Evolutionary conservation across 2,113 vertebrate genomes (phyloP).

Genomic region (Psilopogon haemacephalus): DNA sequence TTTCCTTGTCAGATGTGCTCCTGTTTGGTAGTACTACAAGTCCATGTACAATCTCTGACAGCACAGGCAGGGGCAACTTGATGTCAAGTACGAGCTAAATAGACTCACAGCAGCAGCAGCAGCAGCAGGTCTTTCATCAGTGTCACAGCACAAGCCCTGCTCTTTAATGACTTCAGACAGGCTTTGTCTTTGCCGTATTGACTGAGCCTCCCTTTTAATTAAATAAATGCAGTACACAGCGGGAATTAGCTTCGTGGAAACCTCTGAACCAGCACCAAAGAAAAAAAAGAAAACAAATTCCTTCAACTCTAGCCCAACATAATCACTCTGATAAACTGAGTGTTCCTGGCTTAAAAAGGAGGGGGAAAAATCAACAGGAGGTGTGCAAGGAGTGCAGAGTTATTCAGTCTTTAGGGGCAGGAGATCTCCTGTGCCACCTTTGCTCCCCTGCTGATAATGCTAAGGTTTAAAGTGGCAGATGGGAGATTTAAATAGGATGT

Average conservation of each 20-base stretch:
- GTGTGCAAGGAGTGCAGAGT: neutral
- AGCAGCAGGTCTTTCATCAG: conserved; percentile 51
- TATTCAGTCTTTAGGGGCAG: conserved; percentile 12
- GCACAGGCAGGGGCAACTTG: neutral
- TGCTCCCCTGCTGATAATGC: neutral
- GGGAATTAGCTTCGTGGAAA: conserved; percentile 21
- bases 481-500: no score
- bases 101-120: conserved; percentile 12
- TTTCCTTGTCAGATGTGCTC: neutral
- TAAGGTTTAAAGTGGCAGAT: no score
- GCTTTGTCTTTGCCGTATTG: conserved; percentile 32
- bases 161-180: conserved; percentile 55
- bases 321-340: conserved; percentile 12
- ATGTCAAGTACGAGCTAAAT: conserved; percentile 36
- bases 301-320: neutral
- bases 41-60: conserved; percentile 45
- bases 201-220: conserved; percentile 28
- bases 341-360: conserved; percentile 25
- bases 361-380: neutral
- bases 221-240: conserved; percentile 38
- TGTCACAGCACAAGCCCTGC: neutral
- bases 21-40: neutral
- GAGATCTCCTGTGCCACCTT: neutral
- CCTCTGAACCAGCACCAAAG: neutral
- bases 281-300: neutral